Base-by-base conservation (phyloP, 35 echinoderm and acorn worm genomes). In the Lytechinus variegatus region DNA sequence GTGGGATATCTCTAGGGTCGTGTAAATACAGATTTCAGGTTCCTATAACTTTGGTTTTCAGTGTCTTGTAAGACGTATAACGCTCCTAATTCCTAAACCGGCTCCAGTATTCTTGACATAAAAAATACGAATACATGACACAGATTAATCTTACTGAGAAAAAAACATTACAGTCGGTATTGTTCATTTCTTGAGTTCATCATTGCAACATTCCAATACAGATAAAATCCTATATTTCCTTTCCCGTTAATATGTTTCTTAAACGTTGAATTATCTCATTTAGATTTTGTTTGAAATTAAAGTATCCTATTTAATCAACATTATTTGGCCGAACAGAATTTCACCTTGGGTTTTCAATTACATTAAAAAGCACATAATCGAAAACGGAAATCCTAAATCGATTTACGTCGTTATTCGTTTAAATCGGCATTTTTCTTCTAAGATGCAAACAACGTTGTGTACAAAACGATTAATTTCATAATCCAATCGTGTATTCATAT, bases 11-110 rank as follows among this genome's bases (percentile, higher is more conserved):
- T 79, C 12, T 7, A 6, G 66, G n/a, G 66, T 79, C 66, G 66
- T 79, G 66, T 79, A 79, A 4, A 79, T 24, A 79, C 66, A 79
- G 66, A 79, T 79, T n/a, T 24, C 14, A 79, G 66, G 19, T 79
- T 79, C 66, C 66, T 79, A 16, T 19, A 24, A 24, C 66, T 79
- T 79, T n/a, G n/a, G 66, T 79, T 79, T 44, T 44, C 33, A 7
- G n/a, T 79, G 19, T 7, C 66, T 79, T 79, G 66, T 79, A 79
- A 79, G 21, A 79, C 3, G 66, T 16, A 79, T 79, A 79, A 24
- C n/a, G 66, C n/a, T 79, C 66, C 24, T 79, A 79, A 79, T 79
- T 79, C 66, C n/a, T 79, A 79, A 79, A 79, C 66, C 66, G 66
- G 66, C 66, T 79, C 66, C 66, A 79, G 66, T n/a, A 79, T 79